Evolutionary conservation across 2,797 vertebrate genomes (phyloP).

Genomic region (Hydrolagus colliei): DNA sequence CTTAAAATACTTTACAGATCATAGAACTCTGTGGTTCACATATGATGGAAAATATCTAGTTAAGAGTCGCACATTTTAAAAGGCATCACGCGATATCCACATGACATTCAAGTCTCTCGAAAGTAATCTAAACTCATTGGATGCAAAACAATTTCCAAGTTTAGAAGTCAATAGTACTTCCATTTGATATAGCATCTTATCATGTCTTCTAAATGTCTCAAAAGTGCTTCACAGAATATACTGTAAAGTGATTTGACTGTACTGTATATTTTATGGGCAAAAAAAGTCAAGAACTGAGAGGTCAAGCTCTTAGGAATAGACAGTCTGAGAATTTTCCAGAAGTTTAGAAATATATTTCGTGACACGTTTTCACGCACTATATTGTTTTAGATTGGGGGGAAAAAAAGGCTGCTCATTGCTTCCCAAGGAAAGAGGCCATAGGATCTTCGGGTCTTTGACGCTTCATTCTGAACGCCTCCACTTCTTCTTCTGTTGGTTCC

Average conservation of each 20-base stretch:
- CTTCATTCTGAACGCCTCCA: constrained; percentile 96
- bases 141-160: not conserved
- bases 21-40: not conserved
- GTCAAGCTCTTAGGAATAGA: not conserved
- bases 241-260: too few species aligned
- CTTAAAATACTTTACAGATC: constrained; percentile 17
- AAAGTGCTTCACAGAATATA: too few species aligned
- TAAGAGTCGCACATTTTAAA: not conserved
- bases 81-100: not conserved
- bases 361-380: too few species aligned
- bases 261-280: too few species aligned
- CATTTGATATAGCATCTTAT: too few species aligned
- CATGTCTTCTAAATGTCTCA: too few species aligned
- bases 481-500: constrained; percentile 95
- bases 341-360: not conserved
- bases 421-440: constrained; percentile 87
- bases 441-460: constrained; percentile 81
- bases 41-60: not conserved
- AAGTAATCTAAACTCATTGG: not conserved
- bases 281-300: not conserved
- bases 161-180: not conserved
- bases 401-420: constrained; percentile 49
- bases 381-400: not conserved
- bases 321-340: not conserved
- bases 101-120: not conserved